Base-by-base conservation (phyloP, 2,888 invertebrate species). In the Tenthredo notha region DNA sequence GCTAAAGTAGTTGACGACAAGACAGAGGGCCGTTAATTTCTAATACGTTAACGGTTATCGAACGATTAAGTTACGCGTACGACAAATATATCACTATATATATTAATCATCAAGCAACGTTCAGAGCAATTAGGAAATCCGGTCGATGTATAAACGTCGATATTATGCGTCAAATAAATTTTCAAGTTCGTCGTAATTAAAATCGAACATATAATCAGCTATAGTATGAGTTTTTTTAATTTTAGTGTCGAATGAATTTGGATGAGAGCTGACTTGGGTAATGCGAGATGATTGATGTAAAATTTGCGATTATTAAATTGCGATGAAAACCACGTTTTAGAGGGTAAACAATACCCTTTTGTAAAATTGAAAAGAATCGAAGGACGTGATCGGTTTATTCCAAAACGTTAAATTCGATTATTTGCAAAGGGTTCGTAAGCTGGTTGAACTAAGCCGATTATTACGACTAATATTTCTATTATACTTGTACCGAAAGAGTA, bases 391-490 rank as follows among this genome's bases (percentile, higher is more conserved):
- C 61, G 80, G 58, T 61, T 58, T 37, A 61, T 37, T 80, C 37
- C 12, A 15, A 80, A 80, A 80, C 80, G 80, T 21, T 58, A 21
- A 80, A 80, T 80, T 58, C 21, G 40, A 80, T 80, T 80, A 61
- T 80, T 40, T 25, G 15, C 21, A 61, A 80, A 80, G 61, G 61
- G 61, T 58, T 80, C 18, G 58, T 80, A 33, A 47, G 77, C 58
- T 50, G 58, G 61, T 61, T 80, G 29, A 54, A 54, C 43, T 77
- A 80, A 61, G 61, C 80, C 80, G 80, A 80, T 80, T 80, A 80
- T 80, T 40, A 18, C n/a, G 33, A 21, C 58, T 21, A 21, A 61
- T 61, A 80, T 37, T 61, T 61, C 18, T 61, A 40, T 40, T 29
- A 80, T 80, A 37, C 80, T 21, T 37, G 80, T 80, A 80, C n/a